Conservation (phyloP, 2,113 vertebrate species). For the Onychorhynchus coronatus region DNA sequence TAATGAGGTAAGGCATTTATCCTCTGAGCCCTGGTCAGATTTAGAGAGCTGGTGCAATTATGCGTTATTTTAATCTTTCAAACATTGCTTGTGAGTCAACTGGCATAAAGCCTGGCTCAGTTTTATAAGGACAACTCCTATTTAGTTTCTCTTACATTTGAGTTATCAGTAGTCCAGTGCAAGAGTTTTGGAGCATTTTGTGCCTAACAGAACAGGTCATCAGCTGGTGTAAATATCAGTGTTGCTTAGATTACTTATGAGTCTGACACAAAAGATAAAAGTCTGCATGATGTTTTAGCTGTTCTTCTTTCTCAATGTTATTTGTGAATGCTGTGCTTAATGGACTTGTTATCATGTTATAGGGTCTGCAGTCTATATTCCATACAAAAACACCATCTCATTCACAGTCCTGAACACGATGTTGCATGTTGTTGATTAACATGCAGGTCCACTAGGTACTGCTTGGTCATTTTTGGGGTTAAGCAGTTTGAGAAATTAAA, state of each 20-base stretch:
- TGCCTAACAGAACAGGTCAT: not conserved
- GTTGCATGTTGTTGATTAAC: not conserved
- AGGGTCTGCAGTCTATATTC: not conserved
- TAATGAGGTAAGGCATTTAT: conserved; percentile 47
- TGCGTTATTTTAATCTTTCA: conserved; percentile 43
- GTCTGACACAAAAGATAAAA: not conserved
- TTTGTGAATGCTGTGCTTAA: not conserved
- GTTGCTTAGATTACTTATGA: not conserved
- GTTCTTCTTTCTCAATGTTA: not conserved
- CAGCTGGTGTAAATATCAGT: not conserved
- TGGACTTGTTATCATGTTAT: not conserved
- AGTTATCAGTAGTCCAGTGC: not conserved
- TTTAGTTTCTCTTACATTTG: not conserved
- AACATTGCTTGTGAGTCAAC: conserved; percentile 4
- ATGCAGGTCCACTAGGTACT: not conserved
- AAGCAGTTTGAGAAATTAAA: not conserved
- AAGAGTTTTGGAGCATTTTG: not conserved
- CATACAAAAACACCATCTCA: not conserved
- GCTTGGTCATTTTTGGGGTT: not conserved
- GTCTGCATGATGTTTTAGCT: not conserved
- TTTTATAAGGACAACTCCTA: conserved; percentile 26
- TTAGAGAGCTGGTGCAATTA: conserved; percentile 29
- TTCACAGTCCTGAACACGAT: accelerated
- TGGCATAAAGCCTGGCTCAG: not conserved
- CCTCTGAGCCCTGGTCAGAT: conserved; percentile 32